phyloP scores from a whole-genome alignment of 2,113 vertebrate genomes.

The Etheostoma cragini region DNA sequence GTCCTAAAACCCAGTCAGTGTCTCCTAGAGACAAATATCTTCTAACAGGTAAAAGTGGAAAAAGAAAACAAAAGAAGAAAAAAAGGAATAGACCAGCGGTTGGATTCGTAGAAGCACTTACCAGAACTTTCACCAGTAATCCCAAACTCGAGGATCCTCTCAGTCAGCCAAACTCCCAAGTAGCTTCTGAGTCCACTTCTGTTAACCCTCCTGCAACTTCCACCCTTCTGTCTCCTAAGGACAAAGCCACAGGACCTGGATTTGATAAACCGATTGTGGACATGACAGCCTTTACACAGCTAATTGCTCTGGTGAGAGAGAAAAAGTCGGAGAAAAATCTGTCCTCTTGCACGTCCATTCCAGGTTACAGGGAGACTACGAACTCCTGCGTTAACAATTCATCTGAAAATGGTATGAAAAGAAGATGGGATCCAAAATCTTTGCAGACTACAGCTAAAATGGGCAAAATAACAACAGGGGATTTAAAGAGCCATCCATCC shows the following conservation, averaged over 20 bases:
- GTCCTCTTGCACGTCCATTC: neutral
- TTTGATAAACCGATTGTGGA: accelerated
- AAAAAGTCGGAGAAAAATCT: neutral
- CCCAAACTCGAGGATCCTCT: neutral
- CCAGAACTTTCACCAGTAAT: neutral
- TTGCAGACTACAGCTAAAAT: neutral
- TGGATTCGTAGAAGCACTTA: neutral
- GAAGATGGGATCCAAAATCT: neutral
- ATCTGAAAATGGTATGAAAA: neutral
- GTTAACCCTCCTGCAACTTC: neutral
- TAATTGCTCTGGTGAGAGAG: neutral
- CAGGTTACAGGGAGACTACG: neutral
- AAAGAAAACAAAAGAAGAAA: too few species aligned
- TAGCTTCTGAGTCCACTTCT: neutral
- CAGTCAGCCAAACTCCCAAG: neutral
- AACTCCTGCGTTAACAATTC: neutral
- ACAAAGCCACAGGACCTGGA: neutral
- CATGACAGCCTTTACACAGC: accelerated
- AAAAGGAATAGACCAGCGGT: slow-evolving; percentile 20
- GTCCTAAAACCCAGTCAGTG: neutral
- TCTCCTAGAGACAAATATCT: neutral
- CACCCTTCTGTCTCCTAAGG: too few species aligned
- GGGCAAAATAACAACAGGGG: neutral
- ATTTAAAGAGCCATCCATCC: neutral
- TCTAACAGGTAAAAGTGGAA: neutral